phyloP scores from a whole-genome alignment of 2,888 invertebrate genomes.

The Eudasyphora cyanicolor region DNA sequence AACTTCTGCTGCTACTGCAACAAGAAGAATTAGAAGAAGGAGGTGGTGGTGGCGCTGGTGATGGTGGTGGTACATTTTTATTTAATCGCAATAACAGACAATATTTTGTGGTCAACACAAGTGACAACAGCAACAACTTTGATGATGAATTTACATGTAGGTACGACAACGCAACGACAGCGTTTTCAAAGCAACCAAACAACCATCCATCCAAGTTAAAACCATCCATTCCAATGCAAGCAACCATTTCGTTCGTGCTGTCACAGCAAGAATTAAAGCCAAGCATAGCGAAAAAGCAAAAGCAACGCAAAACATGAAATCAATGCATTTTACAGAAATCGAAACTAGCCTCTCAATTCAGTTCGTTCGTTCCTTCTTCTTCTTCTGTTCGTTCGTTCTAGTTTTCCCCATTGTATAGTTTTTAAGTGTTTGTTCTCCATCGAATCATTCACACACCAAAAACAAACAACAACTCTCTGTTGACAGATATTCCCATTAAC shows the following conservation, averaged over 20 bases:
- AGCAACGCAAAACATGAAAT: slow-evolving; percentile 13
- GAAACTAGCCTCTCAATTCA: slow-evolving; percentile 17
- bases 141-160: slow-evolving; percentile 67
- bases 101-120: slow-evolving; percentile 58
- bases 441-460: not conserved
- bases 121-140: slow-evolving; percentile 61
- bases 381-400: slow-evolving; percentile 28
- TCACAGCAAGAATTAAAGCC: not conserved
- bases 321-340: slow-evolving; percentile 19
- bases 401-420: slow-evolving; percentile 14
- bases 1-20: slow-evolving; percentile 29
- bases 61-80: slow-evolving; percentile 52
- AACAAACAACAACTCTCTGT: not conserved
- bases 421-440: not conserved
- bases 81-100: slow-evolving; percentile 51
- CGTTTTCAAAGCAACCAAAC: slow-evolving; percentile 38
- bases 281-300: slow-evolving; percentile 7
- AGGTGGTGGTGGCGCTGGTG: slow-evolving; percentile 5
- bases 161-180: slow-evolving; percentile 67
- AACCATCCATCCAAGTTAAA: slow-evolving; percentile 17
- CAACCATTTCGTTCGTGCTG: slow-evolving; percentile 21
- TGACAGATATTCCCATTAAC: slow-evolving; percentile 30
- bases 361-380: no score
- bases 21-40: slow-evolving; percentile 1
- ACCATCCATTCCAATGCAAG: slow-evolving; percentile 18